Evolutionary conservation across 2,797 vertebrate genomes (phyloP).

Genomic region (Lacerta bilineata): DNA sequence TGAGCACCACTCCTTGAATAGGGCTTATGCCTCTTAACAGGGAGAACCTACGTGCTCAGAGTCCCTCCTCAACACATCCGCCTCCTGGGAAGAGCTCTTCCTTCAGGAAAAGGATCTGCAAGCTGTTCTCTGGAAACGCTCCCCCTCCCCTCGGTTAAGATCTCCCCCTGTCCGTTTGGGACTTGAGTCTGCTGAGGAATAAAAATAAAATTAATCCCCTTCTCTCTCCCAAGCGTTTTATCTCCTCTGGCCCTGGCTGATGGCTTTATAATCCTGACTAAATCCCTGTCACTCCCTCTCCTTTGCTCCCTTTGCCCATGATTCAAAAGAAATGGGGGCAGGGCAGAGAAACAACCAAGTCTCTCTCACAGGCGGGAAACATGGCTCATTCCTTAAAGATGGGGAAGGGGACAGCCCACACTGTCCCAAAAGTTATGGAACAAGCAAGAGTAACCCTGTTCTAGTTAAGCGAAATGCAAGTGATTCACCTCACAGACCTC

Average conservation of each 20-base stretch:
- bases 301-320: constrained; percentile 29
- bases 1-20: background rate
- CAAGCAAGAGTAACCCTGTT: background rate
- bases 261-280: constrained; percentile 75
- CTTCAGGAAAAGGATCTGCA: background rate
- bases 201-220: constrained; percentile 82
- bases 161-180: background rate
- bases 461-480: background rate
- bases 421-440: background rate
- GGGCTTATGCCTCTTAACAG: background rate
- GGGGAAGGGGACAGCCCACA: background rate
- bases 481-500: background rate
- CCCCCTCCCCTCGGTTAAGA: background rate
- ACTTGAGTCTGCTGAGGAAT: constrained; percentile 55
- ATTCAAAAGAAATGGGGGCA: too few relatives aligned
- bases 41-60: background rate
- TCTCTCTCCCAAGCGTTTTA: constrained; percentile 60
- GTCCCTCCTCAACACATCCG: background rate
- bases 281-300: constrained; percentile 72
- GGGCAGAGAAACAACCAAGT: background rate
- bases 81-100: background rate
- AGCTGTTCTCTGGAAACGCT: background rate
- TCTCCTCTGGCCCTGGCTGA: constrained; percentile 62
- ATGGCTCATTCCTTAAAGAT: background rate
- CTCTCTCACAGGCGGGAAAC: background rate